Conservation (phyloP, 64 coral and sea anemone genomes). For the Porites australiensis region DNA sequence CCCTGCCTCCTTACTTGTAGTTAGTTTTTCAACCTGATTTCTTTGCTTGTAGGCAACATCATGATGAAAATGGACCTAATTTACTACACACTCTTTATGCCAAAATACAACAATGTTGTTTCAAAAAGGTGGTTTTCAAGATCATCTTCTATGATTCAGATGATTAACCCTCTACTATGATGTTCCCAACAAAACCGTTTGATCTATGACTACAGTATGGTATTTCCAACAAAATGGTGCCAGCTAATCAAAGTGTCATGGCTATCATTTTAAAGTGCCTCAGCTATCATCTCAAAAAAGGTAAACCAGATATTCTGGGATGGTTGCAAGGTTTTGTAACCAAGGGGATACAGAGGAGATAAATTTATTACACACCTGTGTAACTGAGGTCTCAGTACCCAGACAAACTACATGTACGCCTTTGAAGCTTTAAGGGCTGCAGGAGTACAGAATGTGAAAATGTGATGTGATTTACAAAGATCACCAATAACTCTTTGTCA, state of each 20-base stretch:
- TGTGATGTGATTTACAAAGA: too few species aligned
- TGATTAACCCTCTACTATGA: constrained; percentile 20
- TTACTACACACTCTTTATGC: too few species aligned
- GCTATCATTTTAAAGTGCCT: constrained; percentile 14
- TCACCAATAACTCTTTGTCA: too few species aligned
- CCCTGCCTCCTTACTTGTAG: too few species aligned
- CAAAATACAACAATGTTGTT: too few species aligned
- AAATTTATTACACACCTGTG: background rate
- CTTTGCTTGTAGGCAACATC: too few species aligned
- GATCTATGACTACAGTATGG: background rate
- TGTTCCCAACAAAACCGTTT: background rate
- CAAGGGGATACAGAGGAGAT: background rate
- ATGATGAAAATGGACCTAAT: too few species aligned
- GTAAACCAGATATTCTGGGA: background rate
- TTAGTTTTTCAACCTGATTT: too few species aligned
- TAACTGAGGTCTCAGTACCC: too few species aligned
- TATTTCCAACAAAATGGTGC: background rate
- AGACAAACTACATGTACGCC: too few species aligned
- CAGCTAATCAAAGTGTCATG: constrained; percentile 6
- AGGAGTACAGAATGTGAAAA: too few species aligned
- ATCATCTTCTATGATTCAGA: background rate
- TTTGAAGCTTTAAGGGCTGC: too few species aligned
- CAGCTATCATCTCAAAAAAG: background rate
- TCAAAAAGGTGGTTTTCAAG: constrained; percentile 6
- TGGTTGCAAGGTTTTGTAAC: background rate